A percentile compares a stretch with the other conserved stretches of the same genome.
These are phyloP conservation scores for Drosophila aldrichi DNA, from an alignment of 2,888 invertebrate species.

Conservation along the genomic window DNA sequence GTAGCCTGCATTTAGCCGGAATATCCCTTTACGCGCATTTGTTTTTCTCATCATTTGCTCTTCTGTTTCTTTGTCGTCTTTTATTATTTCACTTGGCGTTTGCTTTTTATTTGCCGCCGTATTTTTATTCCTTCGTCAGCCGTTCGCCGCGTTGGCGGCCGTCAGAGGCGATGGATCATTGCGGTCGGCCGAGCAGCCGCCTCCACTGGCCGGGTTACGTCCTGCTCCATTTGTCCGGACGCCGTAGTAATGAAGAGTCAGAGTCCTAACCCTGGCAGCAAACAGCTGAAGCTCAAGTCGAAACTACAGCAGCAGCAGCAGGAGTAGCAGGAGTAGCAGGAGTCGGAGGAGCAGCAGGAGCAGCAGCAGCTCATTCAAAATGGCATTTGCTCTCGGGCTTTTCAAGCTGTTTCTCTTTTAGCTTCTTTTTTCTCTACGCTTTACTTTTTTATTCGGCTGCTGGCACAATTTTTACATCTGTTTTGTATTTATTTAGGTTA, in stretches of 20 bases:
- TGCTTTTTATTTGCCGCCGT: constrained; percentile 49
- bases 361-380: constrained; percentile 57
- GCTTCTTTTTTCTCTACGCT: background rate
- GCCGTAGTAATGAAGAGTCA: constrained; percentile 50
- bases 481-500: constrained; percentile 80
- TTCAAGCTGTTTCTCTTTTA: constrained; percentile 9
- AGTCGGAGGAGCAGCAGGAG: too few relatives aligned
- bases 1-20: constrained; percentile 66
- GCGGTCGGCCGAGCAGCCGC: constrained; percentile 60
- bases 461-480: constrained; percentile 71
- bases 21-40: constrained; percentile 71
- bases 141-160: constrained; percentile 35
- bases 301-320: background rate
- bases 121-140: constrained; percentile 30
- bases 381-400: constrained; percentile 52
- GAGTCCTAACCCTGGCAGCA: constrained; percentile 33
- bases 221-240: constrained; percentile 42
- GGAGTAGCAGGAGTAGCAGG: background rate
- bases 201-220: constrained; percentile 27
- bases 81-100: constrained; percentile 70
- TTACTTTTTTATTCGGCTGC: constrained; percentile 21
- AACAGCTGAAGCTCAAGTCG: constrained; percentile 23
- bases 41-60: constrained; percentile 46
- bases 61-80: constrained; percentile 51
- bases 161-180: constrained; percentile 74